Evolutionary conservation across 2,888 invertebrate species (phyloP).

Genomic region (Dioctria linearis): DNA sequence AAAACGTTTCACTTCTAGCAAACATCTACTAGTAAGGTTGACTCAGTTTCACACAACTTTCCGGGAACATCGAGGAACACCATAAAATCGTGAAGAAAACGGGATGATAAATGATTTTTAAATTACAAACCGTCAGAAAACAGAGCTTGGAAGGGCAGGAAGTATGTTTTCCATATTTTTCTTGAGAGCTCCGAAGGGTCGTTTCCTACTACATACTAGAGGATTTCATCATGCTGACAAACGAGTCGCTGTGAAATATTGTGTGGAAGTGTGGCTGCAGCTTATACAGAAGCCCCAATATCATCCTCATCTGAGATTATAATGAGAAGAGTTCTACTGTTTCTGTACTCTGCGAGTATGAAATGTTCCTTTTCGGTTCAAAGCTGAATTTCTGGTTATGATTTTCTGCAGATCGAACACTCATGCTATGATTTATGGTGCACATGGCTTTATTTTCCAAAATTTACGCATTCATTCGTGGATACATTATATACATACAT

Average conservation of each 20-base stretch:
- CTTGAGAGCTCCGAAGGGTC: background rate
- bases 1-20: conserved; percentile 6
- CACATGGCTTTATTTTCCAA: background rate
- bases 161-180: background rate
- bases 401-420: background rate
- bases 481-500: no score
- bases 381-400: background rate
- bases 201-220: background rate
- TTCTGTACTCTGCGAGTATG: background rate
- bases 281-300: background rate
- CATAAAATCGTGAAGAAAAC: conserved; percentile 9
- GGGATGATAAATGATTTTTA: conserved; percentile 50
- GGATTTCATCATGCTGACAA: background rate
- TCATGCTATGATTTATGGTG: background rate
- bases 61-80: background rate
- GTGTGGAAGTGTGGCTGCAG: background rate
- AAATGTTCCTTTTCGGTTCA: background rate
- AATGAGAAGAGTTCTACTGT: background rate
- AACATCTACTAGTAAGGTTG: background rate
- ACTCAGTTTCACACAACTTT: background rate
- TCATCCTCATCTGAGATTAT: background rate
- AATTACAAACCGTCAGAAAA: conserved; percentile 45
- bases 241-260: background rate
- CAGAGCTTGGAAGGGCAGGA: conserved; percentile 25
- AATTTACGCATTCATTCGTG: background rate